phyloP scores from a whole-genome alignment of 2,113 vertebrate species.

The Oncorhynchus mykiss region DNA sequence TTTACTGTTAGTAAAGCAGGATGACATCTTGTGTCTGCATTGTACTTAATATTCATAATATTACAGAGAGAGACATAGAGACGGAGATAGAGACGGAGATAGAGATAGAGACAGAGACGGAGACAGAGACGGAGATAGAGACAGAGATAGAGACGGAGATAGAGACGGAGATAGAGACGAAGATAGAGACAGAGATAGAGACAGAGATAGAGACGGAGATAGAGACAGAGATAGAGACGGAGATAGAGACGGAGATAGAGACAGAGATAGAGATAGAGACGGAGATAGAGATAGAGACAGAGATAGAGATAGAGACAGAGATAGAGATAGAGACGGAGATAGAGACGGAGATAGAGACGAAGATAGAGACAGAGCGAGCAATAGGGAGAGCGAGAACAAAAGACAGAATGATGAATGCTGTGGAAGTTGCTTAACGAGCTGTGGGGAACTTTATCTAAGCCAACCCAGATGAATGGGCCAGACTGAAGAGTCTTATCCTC shows the following conservation, averaged over 20 bases:
- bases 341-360: no score
- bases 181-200: no score
- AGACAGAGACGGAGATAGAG: no score
- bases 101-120: not conserved
- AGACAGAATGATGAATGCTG: not conserved
- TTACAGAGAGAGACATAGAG: conserved; percentile 38
- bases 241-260: no score
- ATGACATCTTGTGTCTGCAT: conserved; percentile 1
- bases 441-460: not conserved
- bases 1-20: conserved; percentile 14
- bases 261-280: no score
- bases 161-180: no score
- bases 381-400: not conserved
- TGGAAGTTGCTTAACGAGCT: not conserved
- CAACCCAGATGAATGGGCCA: not conserved
- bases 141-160: no score
- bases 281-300: no score
- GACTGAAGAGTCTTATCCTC: not conserved
- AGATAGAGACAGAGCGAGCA: not conserved
- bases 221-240: no score
- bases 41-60: conserved; percentile 4
- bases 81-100: conserved; percentile 15
- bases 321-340: no score
- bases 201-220: no score
- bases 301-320: no score